Evolutionary conservation across 2,113 vertebrate species (phyloP).

Genomic region (Callorhinus ursinus): DNA sequence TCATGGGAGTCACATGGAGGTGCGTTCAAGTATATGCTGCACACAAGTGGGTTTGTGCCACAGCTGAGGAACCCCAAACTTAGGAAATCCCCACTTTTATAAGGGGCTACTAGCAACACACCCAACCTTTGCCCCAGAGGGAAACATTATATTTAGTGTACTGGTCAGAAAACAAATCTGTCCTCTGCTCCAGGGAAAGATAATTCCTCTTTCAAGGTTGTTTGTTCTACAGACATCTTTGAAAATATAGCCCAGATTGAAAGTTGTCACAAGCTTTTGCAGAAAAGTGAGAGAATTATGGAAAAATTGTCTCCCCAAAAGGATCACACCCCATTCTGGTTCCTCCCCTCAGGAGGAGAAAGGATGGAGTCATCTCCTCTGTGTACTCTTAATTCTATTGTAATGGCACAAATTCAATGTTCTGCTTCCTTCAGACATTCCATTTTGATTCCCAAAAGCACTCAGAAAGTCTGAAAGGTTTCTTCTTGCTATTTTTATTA

Average conservation of each 20-base stretch:
- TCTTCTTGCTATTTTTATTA: slow-evolving; percentile 46
- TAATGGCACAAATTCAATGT: not conserved
- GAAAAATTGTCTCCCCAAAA: not conserved
- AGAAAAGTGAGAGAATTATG: not conserved
- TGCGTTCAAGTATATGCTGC: not conserved
- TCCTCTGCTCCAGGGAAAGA: not conserved
- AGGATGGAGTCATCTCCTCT: not conserved
- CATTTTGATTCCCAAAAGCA: slow-evolving; percentile 9
- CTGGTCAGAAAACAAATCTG: not conserved
- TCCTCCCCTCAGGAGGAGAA: not conserved
- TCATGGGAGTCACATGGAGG: not conserved
- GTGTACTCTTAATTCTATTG: not conserved
- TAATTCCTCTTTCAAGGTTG: not conserved
- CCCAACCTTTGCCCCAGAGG: not conserved
- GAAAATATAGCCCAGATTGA: not conserved
- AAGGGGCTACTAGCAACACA: not conserved
- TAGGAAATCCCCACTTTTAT: not conserved
- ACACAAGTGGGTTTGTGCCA: not conserved
- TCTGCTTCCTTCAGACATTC: not conserved
- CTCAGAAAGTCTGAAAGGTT: not conserved
- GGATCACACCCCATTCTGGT: not conserved
- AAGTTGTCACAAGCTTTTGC: not conserved
- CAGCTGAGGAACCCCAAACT: not conserved
- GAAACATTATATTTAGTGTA: not conserved
- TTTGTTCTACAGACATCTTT: not conserved